Evolutionary conservation across 2,113 vertebrate species (phyloP).

Genomic region (Trochalopteron elliotii): DNA sequence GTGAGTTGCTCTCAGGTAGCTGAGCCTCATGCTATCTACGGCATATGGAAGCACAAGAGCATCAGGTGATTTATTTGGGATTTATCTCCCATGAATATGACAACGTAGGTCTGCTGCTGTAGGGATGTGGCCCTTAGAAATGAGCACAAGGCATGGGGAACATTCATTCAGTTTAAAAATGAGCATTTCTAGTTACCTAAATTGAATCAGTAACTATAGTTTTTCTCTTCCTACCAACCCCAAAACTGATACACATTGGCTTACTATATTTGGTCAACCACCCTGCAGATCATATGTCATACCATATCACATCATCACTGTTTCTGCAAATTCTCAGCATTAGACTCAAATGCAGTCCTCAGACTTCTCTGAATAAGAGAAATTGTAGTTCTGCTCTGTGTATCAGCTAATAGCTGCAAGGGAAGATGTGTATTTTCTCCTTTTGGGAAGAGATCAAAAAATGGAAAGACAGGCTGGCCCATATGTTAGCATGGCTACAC

Average conservation of each 20-base stretch:
- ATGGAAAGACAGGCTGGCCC: not conserved
- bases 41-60: not conserved
- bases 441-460: not conserved
- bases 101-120: not conserved
- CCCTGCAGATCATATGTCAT: not conserved
- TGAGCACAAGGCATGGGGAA: not conserved
- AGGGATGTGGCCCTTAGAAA: not conserved
- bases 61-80: not conserved
- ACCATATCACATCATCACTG: not conserved
- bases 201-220: not conserved
- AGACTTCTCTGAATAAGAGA: not conserved
- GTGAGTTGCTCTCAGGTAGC: not conserved
- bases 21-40: not conserved
- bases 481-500: not conserved
- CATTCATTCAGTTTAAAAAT: not conserved
- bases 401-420: not conserved
- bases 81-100: not conserved
- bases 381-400: not conserved
- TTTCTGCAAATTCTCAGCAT: not conserved
- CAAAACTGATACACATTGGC: not conserved
- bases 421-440: not conserved
- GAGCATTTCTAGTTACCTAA: not conserved
- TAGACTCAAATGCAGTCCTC: not conserved
- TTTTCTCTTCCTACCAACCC: not conserved
- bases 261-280: not conserved